phyloP scores from a whole-genome alignment of 1,140 invertebrate species.

The Diorhabda carinulata region DNA sequence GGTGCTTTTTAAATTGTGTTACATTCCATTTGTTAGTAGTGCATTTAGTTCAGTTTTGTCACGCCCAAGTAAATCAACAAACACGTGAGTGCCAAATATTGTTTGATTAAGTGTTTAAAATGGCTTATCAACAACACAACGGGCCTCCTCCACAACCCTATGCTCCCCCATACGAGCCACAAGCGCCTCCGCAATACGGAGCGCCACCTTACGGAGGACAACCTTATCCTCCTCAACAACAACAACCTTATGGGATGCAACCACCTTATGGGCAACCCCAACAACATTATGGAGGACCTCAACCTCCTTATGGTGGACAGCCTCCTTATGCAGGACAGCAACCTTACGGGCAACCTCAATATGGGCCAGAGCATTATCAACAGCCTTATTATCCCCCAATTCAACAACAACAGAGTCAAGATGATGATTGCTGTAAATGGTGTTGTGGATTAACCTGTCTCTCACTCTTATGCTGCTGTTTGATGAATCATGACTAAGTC shows the following conservation, averaged over 20 bases:
- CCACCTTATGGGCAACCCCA: constrained; percentile 14
- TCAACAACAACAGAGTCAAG: constrained; percentile 4
- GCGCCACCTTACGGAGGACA: constrained; percentile 12
- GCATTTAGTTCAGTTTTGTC: background rate
- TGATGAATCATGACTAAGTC: constrained; percentile 15
- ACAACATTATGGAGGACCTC: constrained; percentile 9
- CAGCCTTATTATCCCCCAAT: constrained; percentile 11
- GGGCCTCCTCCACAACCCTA: constrained; percentile 8
- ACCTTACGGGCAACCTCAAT: constrained; percentile 7
- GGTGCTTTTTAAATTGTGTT: background rate
- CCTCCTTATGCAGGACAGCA: constrained; percentile 4
- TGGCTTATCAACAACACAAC: constrained; percentile 15
- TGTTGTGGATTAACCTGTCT: constrained; percentile 15
- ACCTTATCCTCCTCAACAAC: background rate
- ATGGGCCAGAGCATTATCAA: constrained; percentile 4
- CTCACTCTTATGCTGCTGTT: constrained; percentile 12
- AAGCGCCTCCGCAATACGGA: constrained; percentile 9
- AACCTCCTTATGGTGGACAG: constrained; percentile 10
- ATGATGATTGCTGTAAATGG: constrained; percentile 17
- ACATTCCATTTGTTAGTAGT: background rate
- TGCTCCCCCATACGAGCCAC: constrained; percentile 12
- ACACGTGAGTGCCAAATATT: background rate
- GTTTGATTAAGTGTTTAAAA: background rate
- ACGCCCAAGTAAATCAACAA: background rate
- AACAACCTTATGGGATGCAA: background rate